Base-by-base conservation (phyloP, 2,888 invertebrate species). In the Pecten maximus region DNA sequence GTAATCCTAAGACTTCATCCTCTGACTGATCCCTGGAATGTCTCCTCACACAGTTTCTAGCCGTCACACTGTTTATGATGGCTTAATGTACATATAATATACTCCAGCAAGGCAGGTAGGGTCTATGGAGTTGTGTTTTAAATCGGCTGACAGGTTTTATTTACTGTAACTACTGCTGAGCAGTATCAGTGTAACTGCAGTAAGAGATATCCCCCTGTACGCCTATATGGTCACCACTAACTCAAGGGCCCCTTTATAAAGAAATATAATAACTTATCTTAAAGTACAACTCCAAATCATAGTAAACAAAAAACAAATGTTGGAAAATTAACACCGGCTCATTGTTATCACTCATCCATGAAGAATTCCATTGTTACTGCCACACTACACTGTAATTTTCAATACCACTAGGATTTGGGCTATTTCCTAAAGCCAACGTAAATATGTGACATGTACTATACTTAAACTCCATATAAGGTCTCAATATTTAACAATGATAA, bases 61-160 rank as follows among this genome's bases (percentile, higher is more conserved):
- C 28, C 19, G 74, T 74, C 74, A 74, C 74, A 74, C 74, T 74
- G 74, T 74, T 74, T 74, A 74, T 74, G 35, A 28, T 74, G 23
- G 74, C 35, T 74, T 74, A 74, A 74, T 74, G 74, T 74, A 74
- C 35, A 74, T 35, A 74, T 74, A 74, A 28, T 35, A 74, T 74
- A 74, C 74, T 74, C 74, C 28, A 74, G 74, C 35, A 74, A 28
- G 6, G 74, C 74, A 35, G 35, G 74, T 74, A 74, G 35, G 35
- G 28, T 35, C 10, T 28, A 35, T 15, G 12, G 74, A 74, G 74
- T 74, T 28, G 74, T 74, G 35, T 74, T 74, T 74, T 74, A 74
- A 35, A 74, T 74, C 35, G 35, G 28, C 74, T 74, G 74, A 74
- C 74, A 74, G 74, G 74, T 74, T 74, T 74, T 74, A 74, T 74